Evolutionary conservation across 1,140 invertebrate species (phyloP), one percentile per base, ranked within the genome.

Genomic region (Zaprionus lachaisei): DNA sequence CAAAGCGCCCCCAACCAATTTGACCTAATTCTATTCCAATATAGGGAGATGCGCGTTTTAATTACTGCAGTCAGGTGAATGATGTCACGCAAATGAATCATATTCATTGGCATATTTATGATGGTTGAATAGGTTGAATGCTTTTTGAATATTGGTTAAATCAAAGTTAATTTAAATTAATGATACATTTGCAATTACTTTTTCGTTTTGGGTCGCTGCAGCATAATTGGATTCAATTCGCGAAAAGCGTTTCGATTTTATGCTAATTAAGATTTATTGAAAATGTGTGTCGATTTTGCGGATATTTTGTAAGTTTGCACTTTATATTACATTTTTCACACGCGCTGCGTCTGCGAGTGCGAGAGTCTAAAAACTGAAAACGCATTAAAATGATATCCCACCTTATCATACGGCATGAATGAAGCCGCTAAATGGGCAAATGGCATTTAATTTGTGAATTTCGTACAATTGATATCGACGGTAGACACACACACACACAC

Each of bases 371-470:
- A 83, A 72, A 75, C 71, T 77, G 78, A 79, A 83, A 84, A 73
- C 67, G 84, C 81, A 81, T 87, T 89, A 60, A 84, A 87, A 79
- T 81, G 71, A 79, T 84, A 84, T 81, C 57, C 61, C 65, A 79
- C 81, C 78, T 90, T 89, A 89, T 89, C 84, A 47, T 15, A 15
- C n/a, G 75, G 76, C 71, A 89, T 89, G 81, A 89, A 89, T 87
- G 84, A 51, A 90, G 84, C 84, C 84, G 84, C 47, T 3, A 49
- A 49, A 49, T 49, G 47, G 47, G 47, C 81, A 85, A 89, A 87
- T 79, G 81, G 51, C 69, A 84, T 90, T 89, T 89, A 81, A 90
- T 89, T 84, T 89, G 81, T 81, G 75, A 83, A 73, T 68, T 89
- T 84, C 80, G 71, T 66, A 80, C 84, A 58, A 79, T 90, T 79